Base-by-base conservation (phyloP, 2,888 invertebrate genomes). In the Drosophila pullipes region DNA sequence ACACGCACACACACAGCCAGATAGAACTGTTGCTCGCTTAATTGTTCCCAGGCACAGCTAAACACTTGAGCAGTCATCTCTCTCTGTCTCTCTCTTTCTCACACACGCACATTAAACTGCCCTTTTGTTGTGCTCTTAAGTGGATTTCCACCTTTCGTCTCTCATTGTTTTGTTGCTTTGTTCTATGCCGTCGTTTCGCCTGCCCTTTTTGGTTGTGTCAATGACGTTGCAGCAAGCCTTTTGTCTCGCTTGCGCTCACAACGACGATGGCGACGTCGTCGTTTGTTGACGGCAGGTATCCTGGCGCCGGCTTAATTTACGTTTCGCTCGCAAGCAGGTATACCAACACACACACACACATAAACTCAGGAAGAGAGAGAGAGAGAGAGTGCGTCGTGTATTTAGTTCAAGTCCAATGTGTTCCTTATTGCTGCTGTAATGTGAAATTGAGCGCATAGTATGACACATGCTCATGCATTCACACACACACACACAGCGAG, bases 291-390 rank as follows among this genome's bases (percentile, higher is more conserved):
- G 79, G 86, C 90, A 91, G 91, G 91, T 91, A 91, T 91, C 87
- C 89, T 91, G 91, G 91, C 91, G 91, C 91, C 91, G 86, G 83
- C 90, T 84, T 89, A 91, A 91, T 90, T 82, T 85, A 82, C 78
- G 69, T 83, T 76, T 77, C 57, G 65, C 60, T 69, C 60, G 66
- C 64, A 74, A 65, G 60, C 78, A 89, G 81, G 81, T 74, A 82
- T 68, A 62, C 66, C 50, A 18, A 30, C 28, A 39, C 41, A 39
- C 7, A 31, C 31, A 22, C 33, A 35, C 13, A 35, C 35, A 35
- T 4, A 4, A 35, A 35, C 35, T 1, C 13, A 37, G 55, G 41
- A 49, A 13, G 35, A 64, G 52, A 13, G 35, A 64, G 60, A 25
- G 52, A n/a, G 58, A 47, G 35, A 31, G 59, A 50, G 55, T 50